Conservation (phyloP, 2,888 invertebrate species). For the Thymelicus lineola region DNA sequence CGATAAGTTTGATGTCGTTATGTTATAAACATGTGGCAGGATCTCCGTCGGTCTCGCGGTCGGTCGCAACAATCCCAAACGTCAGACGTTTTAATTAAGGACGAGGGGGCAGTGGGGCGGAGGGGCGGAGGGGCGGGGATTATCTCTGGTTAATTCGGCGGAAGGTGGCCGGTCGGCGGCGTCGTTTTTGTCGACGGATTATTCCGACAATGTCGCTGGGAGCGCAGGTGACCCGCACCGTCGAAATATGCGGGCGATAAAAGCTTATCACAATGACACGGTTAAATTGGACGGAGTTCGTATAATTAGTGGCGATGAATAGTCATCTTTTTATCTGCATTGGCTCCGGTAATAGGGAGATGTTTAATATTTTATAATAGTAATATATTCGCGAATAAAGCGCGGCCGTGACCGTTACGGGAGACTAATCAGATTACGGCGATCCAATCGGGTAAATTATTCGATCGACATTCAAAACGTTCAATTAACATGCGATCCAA, state of each 20-base stretch:
- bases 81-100: slow-evolving; percentile 63
- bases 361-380: neutral
- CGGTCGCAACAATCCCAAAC: slow-evolving; percentile 42
- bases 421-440: neutral
- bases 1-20: slow-evolving; percentile 1
- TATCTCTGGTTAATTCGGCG: slow-evolving; percentile 57
- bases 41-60: slow-evolving; percentile 1
- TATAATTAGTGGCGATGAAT: slow-evolving; percentile 18
- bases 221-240: slow-evolving; percentile 27
- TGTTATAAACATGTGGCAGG: neutral
- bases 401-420: neutral
- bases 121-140: slow-evolving; percentile 45
- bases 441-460: neutral
- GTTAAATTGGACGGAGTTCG: slow-evolving; percentile 7
- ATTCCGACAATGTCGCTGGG: slow-evolving; percentile 32
- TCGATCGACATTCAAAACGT: slow-evolving; percentile 10
- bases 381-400: neutral
- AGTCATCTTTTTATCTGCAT: slow-evolving; percentile 7
- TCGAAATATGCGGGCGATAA: slow-evolving; percentile 26
- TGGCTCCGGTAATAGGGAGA: neutral
- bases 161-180: slow-evolving; percentile 47
- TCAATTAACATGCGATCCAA: slow-evolving; percentile 21
- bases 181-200: slow-evolving; percentile 47
- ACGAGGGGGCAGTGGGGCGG: slow-evolving; percentile 41
- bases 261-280: slow-evolving; percentile 27